Percentiles rank a stretch among this genome's conserved stretches.
phyloP scores from a whole-genome alignment of 1,140 invertebrate genomes.

The Agrypnia vestita region DNA sequence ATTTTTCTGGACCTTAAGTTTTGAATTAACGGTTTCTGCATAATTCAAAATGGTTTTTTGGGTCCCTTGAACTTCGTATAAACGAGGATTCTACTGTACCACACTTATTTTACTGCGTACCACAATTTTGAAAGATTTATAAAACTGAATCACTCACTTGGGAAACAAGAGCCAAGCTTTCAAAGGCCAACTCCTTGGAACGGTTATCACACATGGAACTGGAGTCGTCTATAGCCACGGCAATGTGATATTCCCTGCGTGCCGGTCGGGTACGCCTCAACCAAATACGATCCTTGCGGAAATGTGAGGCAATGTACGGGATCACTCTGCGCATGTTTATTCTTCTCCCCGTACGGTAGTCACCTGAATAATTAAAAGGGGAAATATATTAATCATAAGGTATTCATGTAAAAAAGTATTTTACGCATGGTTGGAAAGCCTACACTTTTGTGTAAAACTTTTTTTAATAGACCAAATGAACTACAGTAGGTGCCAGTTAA shows the following conservation, averaged over 20 bases:
- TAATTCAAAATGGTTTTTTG: too few species aligned
- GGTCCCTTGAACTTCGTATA: too few species aligned
- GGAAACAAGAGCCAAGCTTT: conserved; percentile 94
- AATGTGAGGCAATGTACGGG: conserved; percentile 98
- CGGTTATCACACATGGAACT: conserved; percentile 93
- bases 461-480: too few species aligned
- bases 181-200: conserved; percentile 93
- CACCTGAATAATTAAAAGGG: conserved; percentile 69
- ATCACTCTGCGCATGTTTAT: conserved; percentile 98
- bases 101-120: background rate
- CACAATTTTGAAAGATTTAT: too few species aligned
- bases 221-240: conserved; percentile 97
- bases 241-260: conserved; percentile 97
- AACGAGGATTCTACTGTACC: too few species aligned
- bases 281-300: conserved; percentile 99
- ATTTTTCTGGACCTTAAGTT: too few species aligned
- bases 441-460: too few species aligned
- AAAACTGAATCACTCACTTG: conserved; percentile 65
- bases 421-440: too few species aligned
- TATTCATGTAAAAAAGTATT: too few species aligned
- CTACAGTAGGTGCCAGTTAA: too few species aligned
- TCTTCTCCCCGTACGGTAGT: conserved; percentile 96
- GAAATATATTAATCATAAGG: background rate
- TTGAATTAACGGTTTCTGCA: too few species aligned
- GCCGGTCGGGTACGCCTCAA: conserved; percentile 95